Base-by-base conservation (phyloP, 2,888 invertebrate genomes). In the Tetanocera ferruginea region DNA sequence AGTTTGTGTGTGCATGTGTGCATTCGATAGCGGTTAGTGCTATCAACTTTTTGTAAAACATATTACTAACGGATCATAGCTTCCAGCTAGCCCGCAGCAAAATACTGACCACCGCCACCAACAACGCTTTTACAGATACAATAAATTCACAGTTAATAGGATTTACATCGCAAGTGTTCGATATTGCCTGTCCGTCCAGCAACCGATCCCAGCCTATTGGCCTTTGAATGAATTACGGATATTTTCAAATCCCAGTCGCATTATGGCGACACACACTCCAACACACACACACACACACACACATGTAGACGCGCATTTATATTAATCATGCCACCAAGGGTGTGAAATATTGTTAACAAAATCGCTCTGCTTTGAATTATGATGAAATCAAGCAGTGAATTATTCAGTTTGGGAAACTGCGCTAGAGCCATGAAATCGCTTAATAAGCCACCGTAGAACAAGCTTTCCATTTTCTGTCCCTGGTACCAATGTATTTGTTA, bases 311-410 rank as follows among this genome's bases (percentile, higher is more conserved):
- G n/a, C 25, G 8, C 3, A 23, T 17, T 14, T 5, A 78, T 80
- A 82, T 81, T 81, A 81, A 83, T 81, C 80, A 78, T 80, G 82
- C 80, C 82, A 82, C 82, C 82, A 80, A 81, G 79, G 79, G 82
- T 81, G 82, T 82, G 81, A 83, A 82, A 82, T 83, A 82, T 81
- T 79, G 80, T 81, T 75, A n/a, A 23, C 23, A 67, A 28, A 31
- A 14, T 31, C 28, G 28, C 25, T 25, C 62, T 17, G 17, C 23
- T 55, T 55, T 55, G 19, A 55, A 23, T 55, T 55, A 55, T 55
- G 23, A 55, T 55, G 19, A 55, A 55, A 23, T 55, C n/a, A 55
- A 55, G n/a, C 55, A 55, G 23, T n/a, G 23, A 55, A 19, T 23
- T 55, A 9, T n/a, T 14, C 34, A 34, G 64, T 43, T 43, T 43